Evolutionary conservation across 2,113 vertebrate species (phyloP).

Genomic region (Rissa tridactyla): DNA sequence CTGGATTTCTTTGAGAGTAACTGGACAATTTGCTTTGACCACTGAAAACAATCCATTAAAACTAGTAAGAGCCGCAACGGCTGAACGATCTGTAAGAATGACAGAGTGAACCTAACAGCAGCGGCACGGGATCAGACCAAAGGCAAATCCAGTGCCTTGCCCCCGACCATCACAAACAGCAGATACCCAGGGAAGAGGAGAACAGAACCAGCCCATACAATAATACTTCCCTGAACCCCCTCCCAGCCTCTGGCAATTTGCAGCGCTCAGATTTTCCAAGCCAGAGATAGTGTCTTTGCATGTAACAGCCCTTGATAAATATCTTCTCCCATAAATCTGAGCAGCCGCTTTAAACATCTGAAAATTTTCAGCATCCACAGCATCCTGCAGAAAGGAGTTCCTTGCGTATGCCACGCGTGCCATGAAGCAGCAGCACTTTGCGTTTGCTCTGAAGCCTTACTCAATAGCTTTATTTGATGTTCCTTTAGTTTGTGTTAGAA

Average conservation of each 20-base stretch:
- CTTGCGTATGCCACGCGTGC: not conserved
- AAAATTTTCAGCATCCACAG: not conserved
- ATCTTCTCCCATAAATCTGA: not conserved
- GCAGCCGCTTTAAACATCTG: not conserved
- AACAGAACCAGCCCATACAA: not conserved
- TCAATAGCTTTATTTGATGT: not conserved
- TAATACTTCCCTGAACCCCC: not conserved
- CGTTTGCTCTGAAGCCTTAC: not conserved
- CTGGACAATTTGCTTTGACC: slow-evolving; percentile 8
- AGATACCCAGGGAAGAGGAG: not conserved
- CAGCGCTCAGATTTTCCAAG: not conserved
- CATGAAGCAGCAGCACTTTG: not conserved
- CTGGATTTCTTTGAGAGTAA: not conserved
- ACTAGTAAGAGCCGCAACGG: not conserved
- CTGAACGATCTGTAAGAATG: not conserved
- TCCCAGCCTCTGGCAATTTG: not conserved
- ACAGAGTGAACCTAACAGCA: not conserved
- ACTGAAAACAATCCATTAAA: slow-evolving; percentile 7
- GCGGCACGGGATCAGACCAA: not conserved
- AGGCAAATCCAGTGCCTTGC: not conserved
- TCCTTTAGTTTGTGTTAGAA: not conserved
- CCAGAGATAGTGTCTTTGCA: not conserved
- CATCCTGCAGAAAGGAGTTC: not conserved
- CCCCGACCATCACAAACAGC: not conserved
- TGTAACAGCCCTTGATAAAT: not conserved